Evolutionary conservation across 2,888 invertebrate genomes (phyloP).

Genomic region (Gibbula magus): DNA sequence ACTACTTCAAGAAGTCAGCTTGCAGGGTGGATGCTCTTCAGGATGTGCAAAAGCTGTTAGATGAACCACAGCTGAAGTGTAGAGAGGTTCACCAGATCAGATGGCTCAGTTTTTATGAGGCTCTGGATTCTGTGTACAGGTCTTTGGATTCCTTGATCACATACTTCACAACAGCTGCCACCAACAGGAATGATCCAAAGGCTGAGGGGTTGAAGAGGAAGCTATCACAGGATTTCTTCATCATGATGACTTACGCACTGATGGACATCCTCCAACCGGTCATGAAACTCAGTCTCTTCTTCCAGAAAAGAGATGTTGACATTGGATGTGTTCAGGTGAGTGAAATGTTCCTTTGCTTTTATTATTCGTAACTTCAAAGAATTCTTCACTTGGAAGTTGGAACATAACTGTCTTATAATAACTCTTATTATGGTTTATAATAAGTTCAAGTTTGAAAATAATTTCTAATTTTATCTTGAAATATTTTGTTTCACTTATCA

Average conservation of each 20-base stretch:
- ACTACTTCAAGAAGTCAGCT: conserved; percentile 42
- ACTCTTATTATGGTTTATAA: too few relatives aligned
- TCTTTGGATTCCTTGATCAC: conserved; percentile 37
- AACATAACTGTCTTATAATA: too few relatives aligned
- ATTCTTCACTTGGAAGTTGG: too few relatives aligned
- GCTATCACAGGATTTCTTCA: conserved; percentile 35
- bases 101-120: conserved; percentile 42
- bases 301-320: not conserved
- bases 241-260: conserved; percentile 32
- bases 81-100: conserved; percentile 38
- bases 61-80: conserved; percentile 36
- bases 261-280: conserved; percentile 27
- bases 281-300: too few relatives aligned
- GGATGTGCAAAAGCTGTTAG: conserved; percentile 32
- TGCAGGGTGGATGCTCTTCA: conserved; percentile 19
- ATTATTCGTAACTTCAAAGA: too few relatives aligned
- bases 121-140: conserved; percentile 33
- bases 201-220: conserved; percentile 32
- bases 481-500: too few relatives aligned
- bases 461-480: too few relatives aligned
- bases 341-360: not conserved
- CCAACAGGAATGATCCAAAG: too few relatives aligned
- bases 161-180: conserved; percentile 27
- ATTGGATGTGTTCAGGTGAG: conserved; percentile 33
- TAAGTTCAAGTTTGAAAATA: too few relatives aligned